phyloP scores from a whole-genome alignment of 2,888 invertebrate species.

The Craniophora ligustri region DNA sequence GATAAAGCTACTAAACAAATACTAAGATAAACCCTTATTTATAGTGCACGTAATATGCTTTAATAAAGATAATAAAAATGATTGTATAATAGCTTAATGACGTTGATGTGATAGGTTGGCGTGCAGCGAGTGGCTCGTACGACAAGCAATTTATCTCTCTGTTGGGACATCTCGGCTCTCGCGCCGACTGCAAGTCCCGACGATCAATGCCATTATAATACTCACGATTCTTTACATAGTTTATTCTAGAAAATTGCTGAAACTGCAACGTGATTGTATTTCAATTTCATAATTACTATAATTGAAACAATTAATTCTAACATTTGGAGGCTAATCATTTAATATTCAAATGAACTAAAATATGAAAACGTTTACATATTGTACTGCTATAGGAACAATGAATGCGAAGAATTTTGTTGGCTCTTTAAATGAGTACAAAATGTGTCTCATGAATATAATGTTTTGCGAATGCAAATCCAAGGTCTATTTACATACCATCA shows the following conservation, averaged over 20 bases:
- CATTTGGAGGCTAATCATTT: not conserved
- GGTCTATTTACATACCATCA: conserved; percentile 12
- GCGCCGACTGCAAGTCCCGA: conserved; percentile 5
- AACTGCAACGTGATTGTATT: conserved; percentile 4
- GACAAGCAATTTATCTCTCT: conserved; percentile 40
- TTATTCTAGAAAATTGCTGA: conserved; percentile 12
- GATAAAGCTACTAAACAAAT: conserved; percentile 42
- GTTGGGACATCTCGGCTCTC: conserved; percentile 28
- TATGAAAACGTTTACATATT: not conserved
- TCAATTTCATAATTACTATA: conserved; percentile 2
- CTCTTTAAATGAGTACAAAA: not conserved
- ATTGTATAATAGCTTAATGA: conserved; percentile 39
- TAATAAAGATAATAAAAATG: conserved; percentile 43
- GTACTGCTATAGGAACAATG: not conserved
- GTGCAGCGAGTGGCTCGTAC: conserved; percentile 24
- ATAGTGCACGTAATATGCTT: conserved; percentile 28
- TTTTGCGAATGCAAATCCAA: conserved; percentile 9
- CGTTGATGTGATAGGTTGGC: conserved; percentile 29
- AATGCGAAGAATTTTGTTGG: conserved; percentile 10
- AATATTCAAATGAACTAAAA: not conserved
- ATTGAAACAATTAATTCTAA: not conserved
- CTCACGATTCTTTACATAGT: conserved; percentile 19
- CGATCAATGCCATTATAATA: conserved; percentile 17
- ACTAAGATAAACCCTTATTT: conserved; percentile 34
- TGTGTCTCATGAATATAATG: conserved; percentile 5